Base-by-base conservation (phyloP, 2,888 invertebrate species). In the Crematogaster levior region DNA sequence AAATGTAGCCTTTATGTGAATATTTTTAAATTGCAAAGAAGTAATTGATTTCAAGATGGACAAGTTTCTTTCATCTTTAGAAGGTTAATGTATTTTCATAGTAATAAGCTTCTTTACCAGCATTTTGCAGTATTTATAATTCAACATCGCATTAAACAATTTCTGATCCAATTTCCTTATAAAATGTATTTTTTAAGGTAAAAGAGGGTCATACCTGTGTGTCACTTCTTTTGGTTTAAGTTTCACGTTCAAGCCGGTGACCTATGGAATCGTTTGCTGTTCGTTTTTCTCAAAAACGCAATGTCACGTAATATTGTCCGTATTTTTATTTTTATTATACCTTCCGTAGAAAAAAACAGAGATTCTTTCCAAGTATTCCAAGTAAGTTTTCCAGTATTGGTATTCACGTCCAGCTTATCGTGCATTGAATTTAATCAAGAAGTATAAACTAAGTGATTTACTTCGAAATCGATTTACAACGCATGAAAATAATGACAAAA, bases 161-260 rank as follows among this genome's bases (percentile, higher is more conserved):
- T 12, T 24, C 7, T 30, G 0, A 30, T 48, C 15, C 40, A 15
- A 53, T 40, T 65, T 24, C 4, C 12, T 15, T 60, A 83, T 34
- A 81, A 84, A 83, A 63, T 66, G 24, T 65, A 48, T 75, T 73
- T 43, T 43, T 12, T 27, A n/a, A n/a, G n/a, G 3, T 40, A n/a
- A 48, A 87, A 87, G 61, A 85, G 24, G 84, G 87, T 85, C 87
- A 81, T 21, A 7, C 30, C 37, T 61, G 34, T 65, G 70, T 61
- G 43, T 34, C 27, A 61, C 75, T 53, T 63, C 65, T 61, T 87
- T 85, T 61, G n/a, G 34, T 34, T 56, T 43, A 34, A 40, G 56
- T 46, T 66, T 77, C 68, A 60, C 72, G 27, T 40, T 12, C 24
- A 43, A 66, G 24, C 12, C 37, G 10, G 18, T 27, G 43, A 53